These are phyloP conservation scores for Thunnus thynnus DNA, from an alignment of 2,113 vertebrate genomes.

Conservation along the genomic window DNA sequence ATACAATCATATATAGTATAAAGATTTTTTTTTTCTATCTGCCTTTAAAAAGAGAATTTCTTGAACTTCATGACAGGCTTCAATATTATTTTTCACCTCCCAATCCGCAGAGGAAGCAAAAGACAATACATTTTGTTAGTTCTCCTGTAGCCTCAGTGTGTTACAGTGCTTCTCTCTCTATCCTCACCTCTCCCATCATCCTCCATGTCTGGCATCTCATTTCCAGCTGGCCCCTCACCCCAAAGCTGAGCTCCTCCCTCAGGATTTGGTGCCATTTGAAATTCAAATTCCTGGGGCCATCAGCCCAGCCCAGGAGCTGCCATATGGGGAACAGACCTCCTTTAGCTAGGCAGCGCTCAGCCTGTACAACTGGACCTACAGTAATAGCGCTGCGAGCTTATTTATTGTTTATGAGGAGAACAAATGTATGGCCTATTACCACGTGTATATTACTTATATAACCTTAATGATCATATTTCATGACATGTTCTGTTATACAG, in stretches of 20 bases:
- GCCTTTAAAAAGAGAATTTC: neutral
- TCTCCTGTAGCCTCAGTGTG: neutral
- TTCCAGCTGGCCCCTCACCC: slow-evolving; percentile 69
- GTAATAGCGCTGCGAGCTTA: slow-evolving; percentile 14
- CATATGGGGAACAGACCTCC: slow-evolving; percentile 73
- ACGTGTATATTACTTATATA: neutral
- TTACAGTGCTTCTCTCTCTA: neutral
- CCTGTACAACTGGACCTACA: slow-evolving; percentile 46
- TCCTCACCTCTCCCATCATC: slow-evolving; percentile 44
- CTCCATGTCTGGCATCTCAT: slow-evolving; percentile 60
- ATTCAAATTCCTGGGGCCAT: slow-evolving; percentile 75
- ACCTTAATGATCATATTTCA: slow-evolving; percentile 1
- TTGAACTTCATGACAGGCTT: neutral
- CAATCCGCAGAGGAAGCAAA: slow-evolving; percentile 15
- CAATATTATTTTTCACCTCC: neutral
- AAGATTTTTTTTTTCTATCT: neutral
- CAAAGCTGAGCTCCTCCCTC: slow-evolving; percentile 72
- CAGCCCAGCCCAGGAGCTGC: slow-evolving; percentile 64
- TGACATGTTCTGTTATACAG: neutral
- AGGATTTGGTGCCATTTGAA: slow-evolving; percentile 75
- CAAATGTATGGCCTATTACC: neutral
- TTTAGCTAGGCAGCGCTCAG: slow-evolving; percentile 49
- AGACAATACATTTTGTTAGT: slow-evolving; percentile 5
- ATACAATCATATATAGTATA: neutral
- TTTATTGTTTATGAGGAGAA: slow-evolving; percentile 13